These are phyloP conservation scores for Acrossocheilus wenchowensis DNA, from an alignment of 2,797 vertebrate species.

Conservation along the genomic window DNA sequence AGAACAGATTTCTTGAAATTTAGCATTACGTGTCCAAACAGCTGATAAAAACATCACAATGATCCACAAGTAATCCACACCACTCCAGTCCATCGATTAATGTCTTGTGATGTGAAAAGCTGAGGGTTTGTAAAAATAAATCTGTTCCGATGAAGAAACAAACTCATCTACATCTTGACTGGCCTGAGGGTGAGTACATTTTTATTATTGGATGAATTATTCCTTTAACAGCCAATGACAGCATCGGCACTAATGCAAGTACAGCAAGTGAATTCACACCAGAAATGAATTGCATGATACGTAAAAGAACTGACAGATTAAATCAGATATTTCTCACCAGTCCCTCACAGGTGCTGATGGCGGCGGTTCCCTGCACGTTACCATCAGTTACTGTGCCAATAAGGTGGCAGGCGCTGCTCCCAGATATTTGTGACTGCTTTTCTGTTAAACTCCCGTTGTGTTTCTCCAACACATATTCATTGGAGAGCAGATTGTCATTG, in stretches of 20 bases:
- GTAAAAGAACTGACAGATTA: neutral
- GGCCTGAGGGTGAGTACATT: neutral
- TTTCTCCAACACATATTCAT: conserved; percentile 86
- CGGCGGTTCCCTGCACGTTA: conserved; percentile 75
- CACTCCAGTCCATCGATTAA: neutral
- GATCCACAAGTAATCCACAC: neutral
- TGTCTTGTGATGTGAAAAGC: neutral
- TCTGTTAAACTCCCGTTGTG: conserved; percentile 76
- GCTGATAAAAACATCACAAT: neutral
- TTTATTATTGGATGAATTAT: neutral
- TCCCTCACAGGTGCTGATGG: conserved; percentile 89
- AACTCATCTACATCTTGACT: neutral
- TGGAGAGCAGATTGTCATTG: conserved; percentile 81
- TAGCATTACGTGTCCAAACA: neutral
- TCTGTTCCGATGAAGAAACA: neutral
- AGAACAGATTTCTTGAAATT: neutral
- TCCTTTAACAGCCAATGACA: neutral
- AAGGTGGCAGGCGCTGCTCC: conserved; percentile 82
- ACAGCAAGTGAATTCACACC: neutral
- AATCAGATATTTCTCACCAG: conserved; percentile 82
- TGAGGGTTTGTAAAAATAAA: neutral
- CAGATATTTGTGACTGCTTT: conserved; percentile 60
- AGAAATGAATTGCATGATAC: neutral
- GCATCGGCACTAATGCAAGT: neutral
- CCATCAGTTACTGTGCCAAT: conserved; percentile 79